Percentiles rank a stretch among this genome's conserved stretches.
Conservation (phyloP, 2,888 invertebrate genomes). For the Lysandra coridon region DNA sequence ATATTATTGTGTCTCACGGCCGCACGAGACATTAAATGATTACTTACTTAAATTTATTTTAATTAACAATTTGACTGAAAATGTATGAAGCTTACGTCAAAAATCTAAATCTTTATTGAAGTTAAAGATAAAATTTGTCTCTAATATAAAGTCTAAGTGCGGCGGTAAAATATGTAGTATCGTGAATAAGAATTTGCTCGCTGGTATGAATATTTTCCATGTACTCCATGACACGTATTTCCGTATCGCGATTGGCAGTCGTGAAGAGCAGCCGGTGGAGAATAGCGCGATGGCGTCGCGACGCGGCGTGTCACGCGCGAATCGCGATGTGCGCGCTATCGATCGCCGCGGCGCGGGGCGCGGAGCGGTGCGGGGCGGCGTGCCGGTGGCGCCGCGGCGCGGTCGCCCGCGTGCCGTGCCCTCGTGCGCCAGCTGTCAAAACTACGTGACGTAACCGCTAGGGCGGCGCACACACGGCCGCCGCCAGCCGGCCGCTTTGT, state of each 20-base stretch:
- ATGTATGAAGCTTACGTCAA: too few relatives aligned
- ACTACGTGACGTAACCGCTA: conserved; percentile 65
- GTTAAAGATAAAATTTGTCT: too few relatives aligned
- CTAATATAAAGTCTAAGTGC: too few relatives aligned
- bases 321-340: conserved; percentile 38
- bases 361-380: conserved; percentile 46
- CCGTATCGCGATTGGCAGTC: neutral
- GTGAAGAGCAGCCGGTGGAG: neutral
- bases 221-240: neutral
- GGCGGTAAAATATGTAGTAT: neutral
- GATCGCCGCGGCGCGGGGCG: conserved; percentile 38
- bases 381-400: conserved; percentile 58
- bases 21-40: too few relatives aligned
- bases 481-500: conserved; percentile 63
- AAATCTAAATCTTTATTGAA: too few relatives aligned
- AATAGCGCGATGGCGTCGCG: conserved; percentile 29
- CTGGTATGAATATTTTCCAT: neutral
- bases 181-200: neutral
- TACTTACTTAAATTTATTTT: too few relatives aligned
- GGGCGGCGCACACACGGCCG: conserved; percentile 67
- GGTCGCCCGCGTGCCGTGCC: conserved; percentile 43
- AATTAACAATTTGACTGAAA: too few relatives aligned
- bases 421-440: conserved; percentile 60
- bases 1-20: too few relatives aligned
- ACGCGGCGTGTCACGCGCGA: conserved; percentile 31